These are phyloP conservation scores for Pseudomyrmex pallidus DNA, from an alignment of 1,140 invertebrate species.

Conservation along the genomic window DNA sequence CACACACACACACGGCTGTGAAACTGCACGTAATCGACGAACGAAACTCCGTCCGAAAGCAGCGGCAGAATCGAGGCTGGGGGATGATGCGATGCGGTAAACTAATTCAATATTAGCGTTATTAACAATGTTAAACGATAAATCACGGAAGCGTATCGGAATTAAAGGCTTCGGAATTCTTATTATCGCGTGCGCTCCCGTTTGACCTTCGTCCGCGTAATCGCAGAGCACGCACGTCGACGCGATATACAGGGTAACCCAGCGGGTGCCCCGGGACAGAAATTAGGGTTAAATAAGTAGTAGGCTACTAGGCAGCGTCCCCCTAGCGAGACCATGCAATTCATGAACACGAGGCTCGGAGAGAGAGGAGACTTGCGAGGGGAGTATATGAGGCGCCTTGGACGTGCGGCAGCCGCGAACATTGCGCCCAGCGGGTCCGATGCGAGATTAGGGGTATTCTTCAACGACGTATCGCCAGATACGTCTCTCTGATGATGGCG, in stretches of 20 bases:
- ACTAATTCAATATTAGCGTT: background rate
- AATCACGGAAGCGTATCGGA: conserved; percentile 57
- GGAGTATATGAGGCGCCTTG: conserved; percentile 15
- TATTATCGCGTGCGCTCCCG: conserved; percentile 64
- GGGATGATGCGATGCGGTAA: no score
- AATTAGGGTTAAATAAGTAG: conserved; percentile 72
- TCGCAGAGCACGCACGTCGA: conserved; percentile 46
- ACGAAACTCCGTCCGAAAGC: no score
- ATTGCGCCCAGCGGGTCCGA: conserved; percentile 68
- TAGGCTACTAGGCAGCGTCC: conserved; percentile 67
- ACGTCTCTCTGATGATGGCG: conserved; percentile 50
- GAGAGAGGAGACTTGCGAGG: conserved; percentile 15
- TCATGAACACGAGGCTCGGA: conserved; percentile 59
- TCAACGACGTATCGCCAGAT: conserved; percentile 66
- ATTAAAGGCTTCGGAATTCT: conserved; percentile 62
- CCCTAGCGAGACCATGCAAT: conserved; percentile 57
- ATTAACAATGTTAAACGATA: conserved; percentile 11
- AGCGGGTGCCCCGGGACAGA: conserved; percentile 58
- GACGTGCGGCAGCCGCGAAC: conserved; percentile 62
- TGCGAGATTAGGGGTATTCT: conserved; percentile 74
- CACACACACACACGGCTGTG: no score
- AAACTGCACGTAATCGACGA: background rate
- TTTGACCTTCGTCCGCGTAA: conserved; percentile 61
- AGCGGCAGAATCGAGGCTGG: no score
- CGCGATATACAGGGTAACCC: conserved; percentile 17